These are phyloP conservation scores for Botrylloides violaceus DNA, from an alignment of 23 tunicate species.

Conservation along the genomic window DNA sequence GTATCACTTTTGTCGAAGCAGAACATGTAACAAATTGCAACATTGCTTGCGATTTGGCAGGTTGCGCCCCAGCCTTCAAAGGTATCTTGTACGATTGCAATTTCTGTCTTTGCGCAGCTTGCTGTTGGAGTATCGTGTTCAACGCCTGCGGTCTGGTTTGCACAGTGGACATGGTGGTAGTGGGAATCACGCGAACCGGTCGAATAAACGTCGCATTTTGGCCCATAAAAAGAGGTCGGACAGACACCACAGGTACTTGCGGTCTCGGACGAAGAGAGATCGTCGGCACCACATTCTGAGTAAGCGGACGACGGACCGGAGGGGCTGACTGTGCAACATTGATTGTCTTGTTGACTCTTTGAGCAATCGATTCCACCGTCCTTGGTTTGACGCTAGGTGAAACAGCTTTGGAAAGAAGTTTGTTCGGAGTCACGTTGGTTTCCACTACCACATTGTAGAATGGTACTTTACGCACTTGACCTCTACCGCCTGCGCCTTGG, in stretches of 20 bases:
- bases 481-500: not conserved
- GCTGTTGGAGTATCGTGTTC: conserved; percentile 7
- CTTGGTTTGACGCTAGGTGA: not conserved
- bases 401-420: not conserved
- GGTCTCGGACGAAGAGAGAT: conserved; percentile 13
- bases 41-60: not conserved
- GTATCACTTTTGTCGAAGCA: not conserved
- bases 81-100: conserved; percentile 27
- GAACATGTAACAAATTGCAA: not conserved
- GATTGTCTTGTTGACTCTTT: conserved; percentile 17
- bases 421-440: conserved; percentile 10
- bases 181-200: conserved; percentile 8
- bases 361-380: conserved; percentile 4
- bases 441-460: conserved; percentile 21
- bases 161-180: not conserved
- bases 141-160: not conserved
- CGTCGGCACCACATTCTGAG: conserved; percentile 8
- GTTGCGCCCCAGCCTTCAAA: not conserved
- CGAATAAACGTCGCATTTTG: not conserved
- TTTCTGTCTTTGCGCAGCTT: conserved; percentile 28
- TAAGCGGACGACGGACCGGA: not conserved
- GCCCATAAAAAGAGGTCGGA: not conserved
- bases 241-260: not conserved
- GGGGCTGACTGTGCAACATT: not conserved
- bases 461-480: conserved; percentile 5